Evolutionary conservation across 2,113 vertebrate genomes (phyloP).

Genomic region (Charina bottae): DNA sequence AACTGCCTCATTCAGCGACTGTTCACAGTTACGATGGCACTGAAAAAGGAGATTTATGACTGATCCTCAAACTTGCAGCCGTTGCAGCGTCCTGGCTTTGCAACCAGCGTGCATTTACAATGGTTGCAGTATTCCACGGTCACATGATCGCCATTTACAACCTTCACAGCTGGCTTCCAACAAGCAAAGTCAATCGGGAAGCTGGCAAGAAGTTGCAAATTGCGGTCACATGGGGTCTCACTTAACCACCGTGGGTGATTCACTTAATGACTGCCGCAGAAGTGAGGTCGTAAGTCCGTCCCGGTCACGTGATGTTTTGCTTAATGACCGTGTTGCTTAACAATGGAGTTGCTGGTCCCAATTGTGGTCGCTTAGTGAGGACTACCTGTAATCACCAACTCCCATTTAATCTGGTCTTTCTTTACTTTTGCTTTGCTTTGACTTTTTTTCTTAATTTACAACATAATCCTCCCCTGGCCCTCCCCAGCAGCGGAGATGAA

Average conservation of each 20-base stretch:
- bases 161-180: background rate
- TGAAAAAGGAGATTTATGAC: background rate
- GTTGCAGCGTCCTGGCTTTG: background rate
- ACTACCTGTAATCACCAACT: conserved; percentile 44
- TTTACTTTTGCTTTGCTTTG: conserved; percentile 33
- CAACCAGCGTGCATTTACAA: background rate
- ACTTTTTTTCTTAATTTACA: conserved; percentile 52
- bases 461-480: conserved; percentile 33
- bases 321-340: background rate
- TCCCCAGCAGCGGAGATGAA: conserved; percentile 37
- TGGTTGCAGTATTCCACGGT: background rate
- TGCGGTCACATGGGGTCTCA: background rate
- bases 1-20: background rate
- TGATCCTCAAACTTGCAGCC: background rate
- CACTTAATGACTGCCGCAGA: background rate
- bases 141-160: background rate
- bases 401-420: conserved; percentile 62
- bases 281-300: background rate
- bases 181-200: background rate
- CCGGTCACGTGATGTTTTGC: background rate
- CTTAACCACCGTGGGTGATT: background rate
- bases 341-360: background rate
- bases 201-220: background rate
- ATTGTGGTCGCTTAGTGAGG: background rate
- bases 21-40: background rate